Evolutionary conservation across 2,797 vertebrate genomes (phyloP).

Genomic region (Scyliorhinus canicula): DNA sequence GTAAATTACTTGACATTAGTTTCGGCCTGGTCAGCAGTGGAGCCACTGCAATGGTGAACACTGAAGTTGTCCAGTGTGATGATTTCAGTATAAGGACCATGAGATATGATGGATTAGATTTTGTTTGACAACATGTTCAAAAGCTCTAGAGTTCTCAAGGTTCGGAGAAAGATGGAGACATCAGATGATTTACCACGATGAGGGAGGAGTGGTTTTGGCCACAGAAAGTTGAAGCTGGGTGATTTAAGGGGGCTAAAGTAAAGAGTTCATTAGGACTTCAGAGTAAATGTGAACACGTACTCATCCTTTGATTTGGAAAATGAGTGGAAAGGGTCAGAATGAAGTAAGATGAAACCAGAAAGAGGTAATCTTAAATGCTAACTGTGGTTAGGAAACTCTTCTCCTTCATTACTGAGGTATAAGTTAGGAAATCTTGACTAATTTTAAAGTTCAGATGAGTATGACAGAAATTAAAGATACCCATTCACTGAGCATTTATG

Average conservation of each 20-base stretch:
- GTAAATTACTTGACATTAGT: background rate
- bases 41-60: background rate
- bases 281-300: background rate
- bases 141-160: background rate
- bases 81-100: background rate
- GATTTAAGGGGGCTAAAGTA: background rate
- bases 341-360: background rate
- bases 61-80: background rate
- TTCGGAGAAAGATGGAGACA: background rate
- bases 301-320: background rate
- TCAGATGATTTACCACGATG: background rate
- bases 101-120: background rate
- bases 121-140: background rate
- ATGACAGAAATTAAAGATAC: background rate
- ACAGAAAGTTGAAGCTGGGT: background rate
- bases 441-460: background rate
- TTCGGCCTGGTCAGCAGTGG: background rate
- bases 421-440: background rate
- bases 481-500: background rate
- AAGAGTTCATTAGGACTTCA: no score
- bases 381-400: background rate
- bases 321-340: background rate
- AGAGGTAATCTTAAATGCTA: background rate
- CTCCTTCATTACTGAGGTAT: background rate
- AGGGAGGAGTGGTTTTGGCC: background rate